Evolutionary conservation across 1,140 invertebrate species (phyloP), one percentile per base, ranked within the genome.

Genomic region (Leptopilina boulardi): DNA sequence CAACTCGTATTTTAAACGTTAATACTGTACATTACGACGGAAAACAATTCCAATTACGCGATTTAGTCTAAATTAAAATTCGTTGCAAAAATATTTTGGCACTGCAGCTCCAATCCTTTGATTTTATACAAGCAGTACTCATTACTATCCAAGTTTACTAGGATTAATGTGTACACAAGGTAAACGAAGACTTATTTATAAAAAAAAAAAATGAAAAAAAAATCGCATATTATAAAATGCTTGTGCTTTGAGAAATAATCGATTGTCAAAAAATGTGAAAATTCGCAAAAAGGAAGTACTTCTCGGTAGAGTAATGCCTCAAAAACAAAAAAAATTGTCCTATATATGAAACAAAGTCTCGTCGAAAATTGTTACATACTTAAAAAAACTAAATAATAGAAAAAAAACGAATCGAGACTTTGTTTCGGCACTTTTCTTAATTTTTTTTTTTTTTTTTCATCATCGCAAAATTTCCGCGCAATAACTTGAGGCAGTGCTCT

Each of bases 11-110:
- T 66, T 66, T 66, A 66, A 66, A 66, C 59, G 59, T 66, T 66
- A 66, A 66, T 66, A 66, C 59, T 66, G 59, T 66, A 66, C 59
- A 66, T 66, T 66, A 66, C 59, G 59, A 30, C 59, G 59, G 59
- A 30, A 66, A 66, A 66, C 59, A 66, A 66, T 66, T 66, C 26
- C 26, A 66, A 30, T 66, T 66, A 66, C 59, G 59, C 59, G 59
- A 66, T 66, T 30, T 66, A 66, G 21, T 66, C 59, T 66, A 66
- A 66, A 66, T n/a, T 66, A 66, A 26, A 66, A 66, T 23, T 66
- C 59, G 59, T 66, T 66, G 59, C 59, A 66, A 66, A 59, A 66
- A 30, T 66, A 66, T 66, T 66, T 66, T 66, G 59, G 59, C 59
- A 66, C 59, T 66, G 59, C 59, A 66, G 59, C 59, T 66, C 59